A percentile compares a stretch with the other conserved stretches of the same genome.
Evolutionary conservation across 2,113 vertebrate species (phyloP).

Genomic region (Cyphomyrus discorhynchus): DNA sequence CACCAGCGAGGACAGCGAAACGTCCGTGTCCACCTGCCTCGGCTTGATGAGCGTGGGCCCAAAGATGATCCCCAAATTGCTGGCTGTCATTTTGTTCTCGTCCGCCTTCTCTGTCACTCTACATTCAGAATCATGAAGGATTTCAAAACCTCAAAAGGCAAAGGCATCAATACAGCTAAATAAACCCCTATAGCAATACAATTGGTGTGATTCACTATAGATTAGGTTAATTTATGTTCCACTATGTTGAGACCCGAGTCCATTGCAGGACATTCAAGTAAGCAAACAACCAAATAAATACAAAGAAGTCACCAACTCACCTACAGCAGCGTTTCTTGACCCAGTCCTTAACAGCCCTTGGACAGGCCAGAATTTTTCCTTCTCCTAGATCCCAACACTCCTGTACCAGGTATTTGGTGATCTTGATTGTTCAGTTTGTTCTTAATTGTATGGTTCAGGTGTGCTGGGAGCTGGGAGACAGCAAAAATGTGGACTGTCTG

Average conservation of each 20-base stretch:
- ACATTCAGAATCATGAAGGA: slow-evolving; percentile 18
- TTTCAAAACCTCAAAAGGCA: background rate
- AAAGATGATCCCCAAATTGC: slow-evolving; percentile 94
- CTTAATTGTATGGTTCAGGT: background rate
- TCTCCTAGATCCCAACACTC: background rate
- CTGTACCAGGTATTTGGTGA: background rate
- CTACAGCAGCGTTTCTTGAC: background rate
- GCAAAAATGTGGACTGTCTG: background rate
- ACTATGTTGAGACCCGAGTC: background rate
- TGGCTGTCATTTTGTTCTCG: slow-evolving; percentile 97
- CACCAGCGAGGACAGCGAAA: slow-evolving; percentile 87
- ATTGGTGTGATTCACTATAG: background rate
- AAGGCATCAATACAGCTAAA: background rate
- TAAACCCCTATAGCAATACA: background rate
- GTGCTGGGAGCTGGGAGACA: background rate
- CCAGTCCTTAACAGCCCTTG: background rate
- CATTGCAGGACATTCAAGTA: background rate
- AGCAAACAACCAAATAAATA: background rate
- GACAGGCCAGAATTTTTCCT: background rate
- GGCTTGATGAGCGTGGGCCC: slow-evolving; percentile 91
- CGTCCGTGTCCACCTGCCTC: slow-evolving; percentile 76
- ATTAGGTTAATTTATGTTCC: background rate
- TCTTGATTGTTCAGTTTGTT: background rate
- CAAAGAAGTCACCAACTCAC: background rate
- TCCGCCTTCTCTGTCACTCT: slow-evolving; percentile 83